Evolutionary conservation across 2,113 vertebrate species (phyloP), one percentile per base, ranked within the genome.

Genomic region (Coryphaenoides rupestris): DNA sequence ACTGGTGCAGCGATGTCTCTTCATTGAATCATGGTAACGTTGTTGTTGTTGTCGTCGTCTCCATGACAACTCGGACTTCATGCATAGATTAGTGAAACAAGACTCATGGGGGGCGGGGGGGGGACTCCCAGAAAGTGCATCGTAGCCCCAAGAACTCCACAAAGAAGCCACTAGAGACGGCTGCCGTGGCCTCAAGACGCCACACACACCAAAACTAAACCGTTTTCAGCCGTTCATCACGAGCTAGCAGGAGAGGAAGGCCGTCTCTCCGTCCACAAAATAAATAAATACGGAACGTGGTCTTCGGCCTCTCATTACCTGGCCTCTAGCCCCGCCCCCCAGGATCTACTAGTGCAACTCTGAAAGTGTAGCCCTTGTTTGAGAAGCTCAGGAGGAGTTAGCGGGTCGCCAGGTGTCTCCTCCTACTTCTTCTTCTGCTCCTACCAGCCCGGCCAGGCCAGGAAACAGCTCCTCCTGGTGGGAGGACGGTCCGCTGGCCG

Each of bases 91-190:
- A 80, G 73, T 76, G 76, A 68, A 75, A 81, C 70, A 70, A 71
- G 68, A 84, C 83, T 59, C n/a, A n/a, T n/a, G n/a, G n/a, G 76
- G 70, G 83, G 78, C 80, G 62, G 72, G 86, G 86, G 78, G 69
- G 75, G 84, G 82, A 85, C 86, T 84, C 82, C 83, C 64, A 84
- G 80, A 82, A 84, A 85, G 80, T 87, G 83, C 87, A 87, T 75
- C 68, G 47, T 17, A 50, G 16, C 47, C 47, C 15, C 16, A 50
- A 50, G 17, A 50, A 3, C 16, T n/a, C n/a, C n/a, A 3, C 15
- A 6, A n/a, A 12, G 12, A 5, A 40, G 33, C 3, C 33, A 40
- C 7, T 40, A 40, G 7, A 40, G 33, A 40, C 3, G 26, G 26
- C 3, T 28, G 26, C 26, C 3, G 3, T 28, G 26, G 26, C 33